Conservation (phyloP, 1,140 invertebrate genomes). For the Cheumatopsyche charites region DNA sequence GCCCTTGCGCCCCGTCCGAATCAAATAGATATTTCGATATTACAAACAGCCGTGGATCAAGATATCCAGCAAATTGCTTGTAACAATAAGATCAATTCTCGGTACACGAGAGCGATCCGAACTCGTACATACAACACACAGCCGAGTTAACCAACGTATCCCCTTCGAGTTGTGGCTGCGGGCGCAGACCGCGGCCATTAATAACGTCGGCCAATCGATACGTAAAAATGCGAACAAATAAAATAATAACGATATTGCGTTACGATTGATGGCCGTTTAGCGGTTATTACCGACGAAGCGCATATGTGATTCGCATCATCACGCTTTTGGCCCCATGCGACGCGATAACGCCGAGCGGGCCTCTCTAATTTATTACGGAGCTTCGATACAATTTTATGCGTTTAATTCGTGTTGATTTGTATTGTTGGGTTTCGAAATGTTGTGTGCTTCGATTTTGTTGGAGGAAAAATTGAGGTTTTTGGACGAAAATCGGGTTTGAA, state of each 20-base stretch:
- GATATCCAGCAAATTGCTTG: constrained; percentile 43
- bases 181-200: constrained; percentile 21
- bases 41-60: constrained; percentile 48
- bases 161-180: background rate
- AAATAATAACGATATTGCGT: background rate
- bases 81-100: constrained; percentile 43
- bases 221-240: constrained; percentile 4
- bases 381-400: too few relatives aligned
- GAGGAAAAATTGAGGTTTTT: too few relatives aligned
- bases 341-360: background rate
- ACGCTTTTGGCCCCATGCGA: constrained; percentile 18
- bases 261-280: constrained; percentile 27
- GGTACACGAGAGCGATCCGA: constrained; percentile 15
- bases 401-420: too few relatives aligned
- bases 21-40: constrained; percentile 43
- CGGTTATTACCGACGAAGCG: constrained; percentile 26
- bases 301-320: constrained; percentile 33
- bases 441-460: too few relatives aligned
- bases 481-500: too few relatives aligned
- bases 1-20: constrained; percentile 2
- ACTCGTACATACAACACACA: background rate
- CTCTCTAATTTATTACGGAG: too few relatives aligned
- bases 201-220: constrained; percentile 27
- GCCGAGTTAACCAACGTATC: background rate
- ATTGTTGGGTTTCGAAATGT: too few relatives aligned